Conservation (phyloP, 1,140 invertebrate genomes). For the Lepidurus couesii region DNA sequence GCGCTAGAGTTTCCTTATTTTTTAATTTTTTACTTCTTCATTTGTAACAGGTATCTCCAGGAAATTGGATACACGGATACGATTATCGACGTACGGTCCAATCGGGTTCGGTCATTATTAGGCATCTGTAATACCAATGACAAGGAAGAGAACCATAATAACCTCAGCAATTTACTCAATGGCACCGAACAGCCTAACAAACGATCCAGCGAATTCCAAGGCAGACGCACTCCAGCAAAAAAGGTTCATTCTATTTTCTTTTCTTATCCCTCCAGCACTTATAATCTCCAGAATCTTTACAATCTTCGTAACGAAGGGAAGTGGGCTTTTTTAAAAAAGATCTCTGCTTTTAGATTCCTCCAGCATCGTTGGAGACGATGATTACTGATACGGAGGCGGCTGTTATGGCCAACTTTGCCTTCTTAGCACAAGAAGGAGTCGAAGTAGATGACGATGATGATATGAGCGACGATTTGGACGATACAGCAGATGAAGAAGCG, state of each 20-base stretch:
- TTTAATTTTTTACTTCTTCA: conserved; percentile 32
- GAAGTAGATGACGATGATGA: conserved; percentile 82
- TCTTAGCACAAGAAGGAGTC: conserved; percentile 72
- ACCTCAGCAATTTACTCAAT: conserved; percentile 15
- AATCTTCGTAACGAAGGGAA: neutral
- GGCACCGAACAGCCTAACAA: conserved; percentile 39
- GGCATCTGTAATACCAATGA: conserved; percentile 52
- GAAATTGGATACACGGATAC: conserved; percentile 99
- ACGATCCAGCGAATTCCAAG: conserved; percentile 45
- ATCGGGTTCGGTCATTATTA: conserved; percentile 84
- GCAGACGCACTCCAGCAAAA: conserved; percentile 44
- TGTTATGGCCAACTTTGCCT: conserved; percentile 94
- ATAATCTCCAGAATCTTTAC: conserved; percentile 14
- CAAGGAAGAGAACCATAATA: conserved; percentile 30
- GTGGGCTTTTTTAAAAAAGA: conserved; percentile 33
- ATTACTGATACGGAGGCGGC: conserved; percentile 84
- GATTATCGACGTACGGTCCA: conserved; percentile 96
- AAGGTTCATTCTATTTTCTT: conserved; percentile 39
- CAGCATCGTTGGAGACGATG: conserved; percentile 62
- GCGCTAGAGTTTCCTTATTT: neutral
- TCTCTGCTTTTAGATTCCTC: conserved; percentile 40
- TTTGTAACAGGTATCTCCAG: conserved; percentile 63
- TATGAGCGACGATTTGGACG: conserved; percentile 63
- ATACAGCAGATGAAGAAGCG: conserved; percentile 52
- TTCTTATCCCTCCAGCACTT: conserved; percentile 28